These are phyloP conservation scores for Cryptoprocta ferox DNA, from an alignment of 2,797 vertebrate species.

Conservation along the genomic window DNA sequence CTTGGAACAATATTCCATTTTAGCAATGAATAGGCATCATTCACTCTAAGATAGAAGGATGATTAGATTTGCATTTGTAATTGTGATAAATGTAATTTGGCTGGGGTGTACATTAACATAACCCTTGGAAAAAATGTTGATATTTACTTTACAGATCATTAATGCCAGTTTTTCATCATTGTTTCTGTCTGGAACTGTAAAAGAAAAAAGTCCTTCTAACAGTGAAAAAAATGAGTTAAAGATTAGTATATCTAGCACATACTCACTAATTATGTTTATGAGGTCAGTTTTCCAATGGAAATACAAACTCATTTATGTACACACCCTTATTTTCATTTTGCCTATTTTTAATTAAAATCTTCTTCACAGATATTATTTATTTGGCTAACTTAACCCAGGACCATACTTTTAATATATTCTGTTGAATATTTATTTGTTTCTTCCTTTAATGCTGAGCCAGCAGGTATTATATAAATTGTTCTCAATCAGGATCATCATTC, in stretches of 20 bases:
- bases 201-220: neutral
- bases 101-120: neutral
- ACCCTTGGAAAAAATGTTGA: neutral
- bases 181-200: neutral
- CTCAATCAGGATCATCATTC: neutral
- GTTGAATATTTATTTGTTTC: neutral
- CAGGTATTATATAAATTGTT: neutral
- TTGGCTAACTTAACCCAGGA: neutral
- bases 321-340: neutral
- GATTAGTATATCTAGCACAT: neutral
- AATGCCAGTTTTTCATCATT: constrained; percentile 42
- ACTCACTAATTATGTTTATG: neutral
- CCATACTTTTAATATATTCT: neutral
- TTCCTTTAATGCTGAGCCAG: neutral
- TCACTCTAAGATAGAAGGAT: neutral
- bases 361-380: neutral
- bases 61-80: neutral
- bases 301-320: neutral
- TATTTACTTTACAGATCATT: constrained; percentile 29
- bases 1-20: constrained; percentile 2
- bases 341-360: constrained; percentile 28
- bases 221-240: neutral
- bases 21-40: constrained; percentile 16
- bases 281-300: neutral
- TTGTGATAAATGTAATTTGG: constrained; percentile 17